These are phyloP conservation scores for Julus scandinavius DNA, from an alignment of 2,888 invertebrate species.

Conservation along the genomic window DNA sequence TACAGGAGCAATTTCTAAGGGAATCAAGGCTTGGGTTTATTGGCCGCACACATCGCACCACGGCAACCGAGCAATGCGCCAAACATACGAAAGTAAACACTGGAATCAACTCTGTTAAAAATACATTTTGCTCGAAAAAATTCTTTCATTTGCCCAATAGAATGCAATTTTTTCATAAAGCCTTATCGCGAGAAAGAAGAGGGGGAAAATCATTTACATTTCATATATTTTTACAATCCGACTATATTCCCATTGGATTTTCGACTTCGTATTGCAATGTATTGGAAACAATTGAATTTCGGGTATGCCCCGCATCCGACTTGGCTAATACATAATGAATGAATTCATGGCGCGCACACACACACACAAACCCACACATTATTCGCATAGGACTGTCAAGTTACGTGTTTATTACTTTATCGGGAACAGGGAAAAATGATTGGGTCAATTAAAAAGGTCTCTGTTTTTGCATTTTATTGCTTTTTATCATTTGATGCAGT, in stretches of 20 bases:
- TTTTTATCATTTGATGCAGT: background rate
- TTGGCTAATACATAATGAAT: background rate
- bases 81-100: background rate
- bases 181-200: background rate
- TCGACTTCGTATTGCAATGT: background rate
- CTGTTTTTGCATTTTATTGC: background rate
- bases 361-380: background rate
- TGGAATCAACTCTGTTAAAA: slow-evolving; percentile 1
- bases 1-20: background rate
- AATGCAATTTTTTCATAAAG: slow-evolving; percentile 6
- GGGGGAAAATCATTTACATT: slow-evolving; percentile 10
- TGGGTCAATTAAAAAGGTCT: background rate
- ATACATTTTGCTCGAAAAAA: slow-evolving; percentile 4
- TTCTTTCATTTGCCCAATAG: background rate
- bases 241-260: background rate
- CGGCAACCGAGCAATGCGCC: background rate
- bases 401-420: background rate
- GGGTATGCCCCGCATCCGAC: background rate
- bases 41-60: background rate
- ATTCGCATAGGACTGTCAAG: background rate
- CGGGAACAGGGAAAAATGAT: background rate
- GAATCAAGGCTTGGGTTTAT: background rate
- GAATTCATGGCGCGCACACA: background rate
- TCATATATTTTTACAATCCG: background rate
- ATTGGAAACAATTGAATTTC: slow-evolving; percentile 4